Evolutionary conservation across 2,888 invertebrate species (phyloP).

Genomic region (Platycheirus albimanus): DNA sequence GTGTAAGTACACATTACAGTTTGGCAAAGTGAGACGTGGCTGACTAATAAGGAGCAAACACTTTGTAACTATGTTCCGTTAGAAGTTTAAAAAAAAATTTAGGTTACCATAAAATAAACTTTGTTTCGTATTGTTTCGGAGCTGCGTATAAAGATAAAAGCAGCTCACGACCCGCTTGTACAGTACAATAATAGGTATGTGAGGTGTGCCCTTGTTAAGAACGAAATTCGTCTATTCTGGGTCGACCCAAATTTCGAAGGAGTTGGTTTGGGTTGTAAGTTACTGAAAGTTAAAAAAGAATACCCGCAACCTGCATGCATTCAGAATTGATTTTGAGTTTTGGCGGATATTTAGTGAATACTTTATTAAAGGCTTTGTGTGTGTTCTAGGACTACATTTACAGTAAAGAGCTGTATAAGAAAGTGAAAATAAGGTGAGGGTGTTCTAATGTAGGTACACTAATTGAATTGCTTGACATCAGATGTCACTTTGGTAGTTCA

Average conservation of each 20-base stretch:
- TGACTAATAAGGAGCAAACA: constrained; percentile 30
- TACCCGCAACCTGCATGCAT: no score
- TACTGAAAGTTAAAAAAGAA: no score
- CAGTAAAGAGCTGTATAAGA: no score
- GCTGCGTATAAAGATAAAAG: background rate
- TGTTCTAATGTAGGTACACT: no score
- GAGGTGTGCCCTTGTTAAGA: background rate
- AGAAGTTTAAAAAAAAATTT: constrained; percentile 2
- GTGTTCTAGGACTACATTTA: no score
- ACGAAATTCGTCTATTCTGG: background rate
- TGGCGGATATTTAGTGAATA: no score
- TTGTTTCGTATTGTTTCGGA: constrained; percentile 4
- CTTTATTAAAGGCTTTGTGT: no score
- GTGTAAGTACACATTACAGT: constrained; percentile 32
- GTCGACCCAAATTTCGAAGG: background rate
- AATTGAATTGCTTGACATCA: no score
- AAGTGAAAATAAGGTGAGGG: no score
- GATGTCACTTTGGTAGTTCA: no score
- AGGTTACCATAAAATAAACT: constrained; percentile 11
- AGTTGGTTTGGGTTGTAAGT: background rate
- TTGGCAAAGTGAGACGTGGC: constrained; percentile 32
- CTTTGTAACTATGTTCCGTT: background rate
- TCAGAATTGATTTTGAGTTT: no score
- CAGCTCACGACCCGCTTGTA: background rate
- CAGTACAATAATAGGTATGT: background rate